Base-by-base conservation (phyloP, 1,140 invertebrate species). In the Amyelois transitella region DNA sequence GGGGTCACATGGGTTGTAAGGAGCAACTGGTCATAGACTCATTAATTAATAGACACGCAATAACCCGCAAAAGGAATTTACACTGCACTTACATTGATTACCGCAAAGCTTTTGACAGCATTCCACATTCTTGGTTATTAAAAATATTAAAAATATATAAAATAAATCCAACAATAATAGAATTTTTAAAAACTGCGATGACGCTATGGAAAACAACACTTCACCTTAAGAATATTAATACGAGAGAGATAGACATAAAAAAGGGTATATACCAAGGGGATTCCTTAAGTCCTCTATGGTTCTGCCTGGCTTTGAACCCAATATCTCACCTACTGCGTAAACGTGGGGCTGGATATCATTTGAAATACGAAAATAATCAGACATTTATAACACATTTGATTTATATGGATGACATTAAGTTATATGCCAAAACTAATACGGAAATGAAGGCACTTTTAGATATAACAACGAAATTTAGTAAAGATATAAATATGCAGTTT, bases 401-500 rank as follows among this genome's bases (percentile, higher is more conserved):
- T n/a, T 62, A 68, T 28, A 68, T 64, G 58, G 60, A 66, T 45
- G 59, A 66, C 25, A 53, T 66, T 12, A 66, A 68, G 51, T 18
- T 68, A 43, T 64, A 57, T 20, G 18, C 58, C n/a, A 55, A 50
- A 49, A n/a, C n/a, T 18, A 43, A 57, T 24, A 54, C 17, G 12
- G 49, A 62, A 22, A 53, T 68, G 49, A 43, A 54, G 19, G 10
- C 20, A 45, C 20, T 61, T 45, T 19, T 59, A 47, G 52, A 67
- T 18, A 58, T 24, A 6, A 64, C 62, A 18, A 45, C 20, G 44
- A 18, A 24, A 14, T 63, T 58, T 50, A 60, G 54, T 19, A 53
- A 22, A 51, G 66, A 69, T 59, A 66, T 69, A 1, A 49, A 62
- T 32, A 69, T 65, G 60, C 10, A 62, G 32, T 65, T 69, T n/a